Evolutionary conservation across 2,113 vertebrate species (phyloP).

Genomic region (Corythornis vintsioides): DNA sequence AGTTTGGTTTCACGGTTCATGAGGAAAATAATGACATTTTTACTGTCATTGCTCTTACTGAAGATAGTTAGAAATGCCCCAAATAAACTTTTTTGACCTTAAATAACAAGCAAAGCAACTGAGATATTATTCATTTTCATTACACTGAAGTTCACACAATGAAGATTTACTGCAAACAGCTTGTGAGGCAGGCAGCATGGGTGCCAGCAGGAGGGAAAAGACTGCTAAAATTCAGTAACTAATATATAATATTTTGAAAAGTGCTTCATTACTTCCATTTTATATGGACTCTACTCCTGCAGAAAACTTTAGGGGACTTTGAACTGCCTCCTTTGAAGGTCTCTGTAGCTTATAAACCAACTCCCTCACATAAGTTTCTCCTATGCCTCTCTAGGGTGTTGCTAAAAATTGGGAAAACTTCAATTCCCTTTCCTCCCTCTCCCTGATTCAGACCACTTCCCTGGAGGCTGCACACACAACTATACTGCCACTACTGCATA

Average conservation of each 20-base stretch:
- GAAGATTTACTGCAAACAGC: not conserved
- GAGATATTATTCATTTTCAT: not conserved
- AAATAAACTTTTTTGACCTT: not conserved
- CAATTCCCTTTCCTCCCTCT: not conserved
- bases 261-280: not conserved
- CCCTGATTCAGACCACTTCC: not conserved
- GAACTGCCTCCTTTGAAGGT: not conserved
- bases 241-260: not conserved
- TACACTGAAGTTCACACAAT: not conserved
- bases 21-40: slow-evolving; percentile 19
- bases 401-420: not conserved
- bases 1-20: not conserved
- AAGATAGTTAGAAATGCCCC: not conserved
- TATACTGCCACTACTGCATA: not conserved
- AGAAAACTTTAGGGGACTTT: not conserved
- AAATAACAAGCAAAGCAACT: not conserved
- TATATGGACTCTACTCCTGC: not conserved
- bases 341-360: not conserved
- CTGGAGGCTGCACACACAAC: not conserved
- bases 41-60: not conserved
- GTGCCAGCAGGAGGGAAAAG: not conserved
- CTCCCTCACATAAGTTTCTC: not conserved
- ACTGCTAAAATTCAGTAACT: not conserved
- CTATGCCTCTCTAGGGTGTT: not conserved
- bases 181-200: not conserved